A percentile compares a stretch with the other conserved stretches of the same genome.
These are phyloP conservation scores for Schizaphis graminum DNA, from an alignment of 2,888 invertebrate species.

Conservation along the genomic window DNA sequence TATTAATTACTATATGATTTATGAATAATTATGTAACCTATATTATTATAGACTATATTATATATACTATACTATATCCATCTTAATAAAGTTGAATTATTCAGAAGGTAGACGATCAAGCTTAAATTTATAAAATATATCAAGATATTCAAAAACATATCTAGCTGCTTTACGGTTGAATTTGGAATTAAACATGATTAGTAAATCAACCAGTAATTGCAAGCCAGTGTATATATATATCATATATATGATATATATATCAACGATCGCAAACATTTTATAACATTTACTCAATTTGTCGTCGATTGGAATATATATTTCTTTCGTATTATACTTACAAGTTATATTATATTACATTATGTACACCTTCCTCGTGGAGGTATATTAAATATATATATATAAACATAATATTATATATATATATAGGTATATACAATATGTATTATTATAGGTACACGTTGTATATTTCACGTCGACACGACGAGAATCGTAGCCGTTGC, in stretches of 20 bases:
- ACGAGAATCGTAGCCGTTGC: not conserved
- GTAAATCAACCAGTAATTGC: not conserved
- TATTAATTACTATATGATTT: not conserved
- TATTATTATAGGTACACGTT: not conserved
- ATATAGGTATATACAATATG: not conserved
- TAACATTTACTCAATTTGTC: not conserved
- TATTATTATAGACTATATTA: not conserved
- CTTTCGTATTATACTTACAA: not conserved
- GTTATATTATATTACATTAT: not conserved
- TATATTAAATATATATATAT: not conserved
- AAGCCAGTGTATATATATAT: not conserved
- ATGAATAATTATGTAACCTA: not conserved
- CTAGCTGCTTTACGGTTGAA: not conserved
- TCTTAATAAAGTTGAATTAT: not conserved
- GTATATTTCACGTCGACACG: constrained; percentile 7
- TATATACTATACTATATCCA: too few relatives aligned
- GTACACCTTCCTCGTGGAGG: not conserved
- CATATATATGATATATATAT: not conserved
- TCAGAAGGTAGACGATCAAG: not conserved
- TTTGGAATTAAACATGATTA: not conserved
- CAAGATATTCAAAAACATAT: not conserved
- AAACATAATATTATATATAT: not conserved
- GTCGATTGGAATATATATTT: not conserved
- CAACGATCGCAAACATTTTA: not conserved
- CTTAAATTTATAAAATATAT: not conserved